Evolutionary conservation across 2,797 vertebrate species (phyloP).

Genomic region (Gobio occitaniae): DNA sequence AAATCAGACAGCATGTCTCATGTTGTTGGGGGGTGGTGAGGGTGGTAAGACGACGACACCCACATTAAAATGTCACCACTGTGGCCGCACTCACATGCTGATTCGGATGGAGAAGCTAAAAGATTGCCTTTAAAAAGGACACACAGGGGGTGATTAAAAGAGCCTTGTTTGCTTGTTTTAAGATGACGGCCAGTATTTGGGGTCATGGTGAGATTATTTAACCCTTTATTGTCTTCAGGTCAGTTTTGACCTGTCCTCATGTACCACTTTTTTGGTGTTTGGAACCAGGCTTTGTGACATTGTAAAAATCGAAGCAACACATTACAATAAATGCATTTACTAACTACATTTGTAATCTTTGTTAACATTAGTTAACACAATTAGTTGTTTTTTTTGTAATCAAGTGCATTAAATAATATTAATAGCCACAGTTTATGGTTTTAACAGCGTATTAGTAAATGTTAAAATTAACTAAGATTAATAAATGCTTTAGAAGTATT

Average conservation of each 20-base stretch:
- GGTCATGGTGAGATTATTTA: constrained; percentile 57
- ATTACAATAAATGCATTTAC: background rate
- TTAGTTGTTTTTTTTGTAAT: background rate
- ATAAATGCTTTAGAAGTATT: background rate
- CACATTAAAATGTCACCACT: constrained; percentile 81
- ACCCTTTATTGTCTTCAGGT: constrained; percentile 10
- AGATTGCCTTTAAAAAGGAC: constrained; percentile 53
- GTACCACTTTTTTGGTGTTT: background rate
- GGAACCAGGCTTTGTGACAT: background rate
- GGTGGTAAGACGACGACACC: constrained; percentile 51
- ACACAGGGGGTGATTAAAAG: constrained; percentile 50
- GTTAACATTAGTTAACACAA: background rate
- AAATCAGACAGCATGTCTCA: constrained; percentile 86
- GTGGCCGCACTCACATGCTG: constrained; percentile 62
- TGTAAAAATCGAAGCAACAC: background rate
- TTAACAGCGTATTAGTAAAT: background rate
- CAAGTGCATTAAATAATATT: background rate
- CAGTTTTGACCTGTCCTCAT: background rate
- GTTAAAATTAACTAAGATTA: background rate
- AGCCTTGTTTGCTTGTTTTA: constrained; percentile 47
- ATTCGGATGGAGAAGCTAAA: constrained; percentile 52
- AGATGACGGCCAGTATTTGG: constrained; percentile 36
- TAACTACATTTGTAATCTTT: background rate
- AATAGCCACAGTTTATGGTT: background rate
- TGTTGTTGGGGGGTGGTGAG: constrained; percentile 52